Evolutionary conservation across 1,140 invertebrate species (phyloP), one percentile per base, ranked within the genome.

Genomic region (Mactra quadrangularis): DNA sequence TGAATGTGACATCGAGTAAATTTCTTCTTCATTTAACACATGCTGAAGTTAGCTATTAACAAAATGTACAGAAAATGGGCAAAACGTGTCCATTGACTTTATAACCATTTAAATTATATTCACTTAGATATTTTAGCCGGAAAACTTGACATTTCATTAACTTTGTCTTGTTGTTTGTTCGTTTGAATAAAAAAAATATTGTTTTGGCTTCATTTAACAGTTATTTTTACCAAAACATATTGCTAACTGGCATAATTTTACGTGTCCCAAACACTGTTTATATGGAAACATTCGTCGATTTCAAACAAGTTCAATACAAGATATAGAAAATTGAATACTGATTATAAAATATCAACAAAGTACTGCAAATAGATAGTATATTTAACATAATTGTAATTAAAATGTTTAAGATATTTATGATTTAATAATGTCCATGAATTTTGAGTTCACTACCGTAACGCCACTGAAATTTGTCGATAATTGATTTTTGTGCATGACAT

Each of bases 401-500:
- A 7, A 55, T 55, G 53, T 55, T 27, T 7, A 27, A 55, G 19
- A 9, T 55, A 55, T 55, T 55, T 55, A 27, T 55, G 53, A 7
- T 55, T 55, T 4, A 55, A 55, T 4, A 55, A 55, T 55, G 53
- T 55, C 53, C 53, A 27, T 55, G 19, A 55, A 55, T 55, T 55
- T 55, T 55, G 25, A 55, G 53, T 55, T 55, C 53, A 55, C 19
- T 55, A 55, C 53, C 53, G 53, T 55, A 4, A 55, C 53, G n/a
- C 6, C 53, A 55, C 53, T 41, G 38, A 41, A 41, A 7, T 41
- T 41, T 7, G 38, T 41, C 38, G 6, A 41, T 41, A 41, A 41
- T 41, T 41, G 15, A 15, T 41, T 41, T 41, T 41, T 41, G 15
- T 41, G 38, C 38, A 41, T 41, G 38, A 41, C 15, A n/a, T 41